A percentile compares a stretch with the other conserved stretches of the same genome.
phyloP scores from a whole-genome alignment of 2,113 vertebrate species.

The Otus sunia region DNA sequence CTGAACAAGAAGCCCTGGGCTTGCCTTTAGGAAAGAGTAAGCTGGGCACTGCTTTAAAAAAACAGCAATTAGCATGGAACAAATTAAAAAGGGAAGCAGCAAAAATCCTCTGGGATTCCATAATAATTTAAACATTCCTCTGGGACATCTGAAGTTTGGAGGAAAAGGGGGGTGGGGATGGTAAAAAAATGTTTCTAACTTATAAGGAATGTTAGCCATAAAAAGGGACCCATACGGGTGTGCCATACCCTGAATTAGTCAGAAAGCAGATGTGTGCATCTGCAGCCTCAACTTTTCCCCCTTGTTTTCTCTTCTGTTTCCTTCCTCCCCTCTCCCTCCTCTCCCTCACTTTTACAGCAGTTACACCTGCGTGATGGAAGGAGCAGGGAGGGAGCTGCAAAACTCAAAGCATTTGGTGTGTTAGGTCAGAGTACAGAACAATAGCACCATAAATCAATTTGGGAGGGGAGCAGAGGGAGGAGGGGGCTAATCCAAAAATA shows the following conservation, averaged over 20 bases:
- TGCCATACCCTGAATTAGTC: background rate
- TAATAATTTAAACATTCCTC: conserved; percentile 33
- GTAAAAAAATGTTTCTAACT: background rate
- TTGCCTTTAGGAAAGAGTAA: background rate
- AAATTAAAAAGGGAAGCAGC: conserved; percentile 14
- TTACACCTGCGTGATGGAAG: background rate
- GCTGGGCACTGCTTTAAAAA: conserved; percentile 18
- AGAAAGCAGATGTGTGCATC: background rate
- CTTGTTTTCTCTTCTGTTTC: background rate
- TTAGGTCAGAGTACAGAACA: background rate
- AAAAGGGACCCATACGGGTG: background rate
- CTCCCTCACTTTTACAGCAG: background rate
- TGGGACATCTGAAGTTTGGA: background rate
- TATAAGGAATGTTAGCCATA: background rate
- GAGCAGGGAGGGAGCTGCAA: background rate
- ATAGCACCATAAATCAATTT: background rate
- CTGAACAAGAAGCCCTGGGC: background rate
- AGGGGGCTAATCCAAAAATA: background rate
- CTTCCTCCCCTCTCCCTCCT: background rate
- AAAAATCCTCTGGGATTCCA: conserved; percentile 8
- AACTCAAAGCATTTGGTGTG: background rate
- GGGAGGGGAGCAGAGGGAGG: fast-evolving
- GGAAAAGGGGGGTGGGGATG: background rate
- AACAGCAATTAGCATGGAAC: background rate
- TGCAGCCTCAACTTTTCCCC: background rate